phyloP scores from a whole-genome alignment of 2,113 vertebrate genomes.

The Lophochroa leadbeateri region DNA sequence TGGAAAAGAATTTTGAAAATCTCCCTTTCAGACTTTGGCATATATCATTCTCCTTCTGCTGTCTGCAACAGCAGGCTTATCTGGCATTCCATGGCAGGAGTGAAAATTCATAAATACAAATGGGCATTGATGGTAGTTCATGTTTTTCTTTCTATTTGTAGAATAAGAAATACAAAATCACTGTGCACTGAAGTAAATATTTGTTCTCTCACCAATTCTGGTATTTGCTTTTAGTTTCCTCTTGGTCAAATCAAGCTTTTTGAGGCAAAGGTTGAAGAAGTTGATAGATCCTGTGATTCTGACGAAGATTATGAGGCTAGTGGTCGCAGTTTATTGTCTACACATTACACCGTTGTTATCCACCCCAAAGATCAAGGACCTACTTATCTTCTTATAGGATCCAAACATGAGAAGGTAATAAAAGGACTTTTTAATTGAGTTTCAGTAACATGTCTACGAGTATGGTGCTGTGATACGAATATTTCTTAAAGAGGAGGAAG shows the following conservation, averaged over 20 bases:
- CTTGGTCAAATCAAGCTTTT: slow-evolving; percentile 94
- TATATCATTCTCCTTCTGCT: neutral
- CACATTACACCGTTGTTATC: slow-evolving; percentile 85
- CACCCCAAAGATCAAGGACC: slow-evolving; percentile 91
- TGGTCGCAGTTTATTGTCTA: slow-evolving; percentile 79
- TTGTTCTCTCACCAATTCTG: neutral
- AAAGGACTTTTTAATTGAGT: neutral
- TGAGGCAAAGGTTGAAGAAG: slow-evolving; percentile 92
- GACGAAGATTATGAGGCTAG: slow-evolving; percentile 88
- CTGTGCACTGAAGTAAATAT: neutral
- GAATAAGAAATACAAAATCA: neutral
- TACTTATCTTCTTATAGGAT: slow-evolving; percentile 90
- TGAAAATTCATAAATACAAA: neutral
- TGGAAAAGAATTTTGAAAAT: neutral
- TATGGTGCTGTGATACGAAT: neutral
- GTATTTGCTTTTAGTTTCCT: slow-evolving; percentile 84
- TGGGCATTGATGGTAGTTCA: neutral
- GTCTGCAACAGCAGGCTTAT: neutral
- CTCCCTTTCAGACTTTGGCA: neutral
- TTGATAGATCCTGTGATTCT: slow-evolving; percentile 88
- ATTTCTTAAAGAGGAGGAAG: neutral
- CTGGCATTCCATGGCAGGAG: neutral
- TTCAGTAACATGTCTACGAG: neutral
- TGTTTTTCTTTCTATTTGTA: neutral
- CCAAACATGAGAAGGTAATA: slow-evolving; percentile 89